Evolutionary conservation across 2,888 invertebrate genomes (phyloP).

Genomic region (Agapetus fuscipes): DNA sequence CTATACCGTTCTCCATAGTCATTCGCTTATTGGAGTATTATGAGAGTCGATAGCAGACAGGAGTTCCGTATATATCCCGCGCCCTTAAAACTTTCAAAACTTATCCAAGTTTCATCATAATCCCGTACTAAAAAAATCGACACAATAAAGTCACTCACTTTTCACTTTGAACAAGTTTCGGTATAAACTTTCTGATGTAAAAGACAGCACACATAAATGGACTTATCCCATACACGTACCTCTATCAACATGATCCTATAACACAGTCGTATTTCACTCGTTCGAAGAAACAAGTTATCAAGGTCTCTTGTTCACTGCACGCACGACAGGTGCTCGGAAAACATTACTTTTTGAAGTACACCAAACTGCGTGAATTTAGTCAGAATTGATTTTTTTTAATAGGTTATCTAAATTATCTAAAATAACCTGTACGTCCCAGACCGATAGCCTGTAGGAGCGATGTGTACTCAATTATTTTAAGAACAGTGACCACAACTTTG

Average conservation of each 20-base stretch:
- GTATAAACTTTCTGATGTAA: background rate
- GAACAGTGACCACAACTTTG: slow-evolving; percentile 20
- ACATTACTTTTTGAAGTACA: slow-evolving; percentile 5
- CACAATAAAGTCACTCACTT: background rate
- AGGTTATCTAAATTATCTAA: slow-evolving; percentile 3
- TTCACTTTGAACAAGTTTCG: background rate
- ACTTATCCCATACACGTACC: slow-evolving; percentile 45
- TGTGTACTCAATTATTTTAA: slow-evolving; percentile 20
- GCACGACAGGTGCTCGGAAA: slow-evolving; percentile 8
- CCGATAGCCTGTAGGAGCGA: slow-evolving; percentile 13
- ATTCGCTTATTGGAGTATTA: slow-evolving; percentile 13
- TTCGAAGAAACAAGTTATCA: slow-evolving; percentile 47
- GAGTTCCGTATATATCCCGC: slow-evolving; percentile 17
- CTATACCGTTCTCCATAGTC: slow-evolving; percentile 20
- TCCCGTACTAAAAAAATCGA: background rate
- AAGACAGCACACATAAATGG: slow-evolving; percentile 28
- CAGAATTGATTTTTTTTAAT: background rate
- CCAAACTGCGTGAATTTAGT: background rate
- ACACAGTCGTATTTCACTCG: slow-evolving; percentile 42
- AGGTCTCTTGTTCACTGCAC: slow-evolving; percentile 40
- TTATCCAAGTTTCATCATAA: slow-evolving; percentile 4
- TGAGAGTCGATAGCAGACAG: slow-evolving; percentile 12
- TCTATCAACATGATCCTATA: slow-evolving; percentile 44
- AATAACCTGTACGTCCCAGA: slow-evolving; percentile 13
- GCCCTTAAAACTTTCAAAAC: slow-evolving; percentile 17